Percentiles rank a stretch among this genome's conserved stretches.
Conservation (phyloP, 2,888 invertebrate species). For the Ennomos fuscantarius region DNA sequence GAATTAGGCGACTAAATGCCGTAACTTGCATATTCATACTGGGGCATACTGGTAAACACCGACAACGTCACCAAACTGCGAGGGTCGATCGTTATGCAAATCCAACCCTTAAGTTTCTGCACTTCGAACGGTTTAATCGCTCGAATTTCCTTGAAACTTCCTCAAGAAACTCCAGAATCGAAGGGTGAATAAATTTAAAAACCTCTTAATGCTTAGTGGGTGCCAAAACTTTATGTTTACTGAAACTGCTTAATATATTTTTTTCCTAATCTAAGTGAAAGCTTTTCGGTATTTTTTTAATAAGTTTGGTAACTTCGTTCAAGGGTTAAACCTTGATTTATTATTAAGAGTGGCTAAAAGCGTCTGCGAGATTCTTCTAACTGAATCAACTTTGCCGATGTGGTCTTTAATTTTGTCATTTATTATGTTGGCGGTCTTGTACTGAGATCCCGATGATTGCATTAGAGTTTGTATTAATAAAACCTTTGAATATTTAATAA, state of each 20-base stretch:
- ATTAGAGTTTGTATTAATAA: too few relatives aligned
- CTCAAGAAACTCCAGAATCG: constrained; percentile 70
- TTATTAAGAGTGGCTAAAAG: constrained; percentile 48
- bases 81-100: constrained; percentile 74
- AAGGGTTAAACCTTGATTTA: constrained; percentile 50
- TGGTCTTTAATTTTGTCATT: background rate
- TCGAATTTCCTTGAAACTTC: constrained; percentile 72
- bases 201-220: constrained; percentile 77
- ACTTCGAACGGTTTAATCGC: constrained; percentile 76
- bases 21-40: constrained; percentile 34
- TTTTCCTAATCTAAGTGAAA: constrained; percentile 61
- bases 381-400: constrained; percentile 30
- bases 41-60: constrained; percentile 43
- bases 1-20: constrained; percentile 33
- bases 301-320: constrained; percentile 48
- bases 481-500: too few relatives aligned
- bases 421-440: too few relatives aligned
- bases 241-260: constrained; percentile 52
- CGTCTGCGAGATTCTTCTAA: constrained; percentile 30
- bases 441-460: too few relatives aligned
- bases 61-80: constrained; percentile 22
- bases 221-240: constrained; percentile 75
- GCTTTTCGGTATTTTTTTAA: constrained; percentile 51
- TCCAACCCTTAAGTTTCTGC: constrained; percentile 78
- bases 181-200: constrained; percentile 85